Conservation (phyloP, 1,140 invertebrate species). For the Aphelenchoides besseyi region DNA sequence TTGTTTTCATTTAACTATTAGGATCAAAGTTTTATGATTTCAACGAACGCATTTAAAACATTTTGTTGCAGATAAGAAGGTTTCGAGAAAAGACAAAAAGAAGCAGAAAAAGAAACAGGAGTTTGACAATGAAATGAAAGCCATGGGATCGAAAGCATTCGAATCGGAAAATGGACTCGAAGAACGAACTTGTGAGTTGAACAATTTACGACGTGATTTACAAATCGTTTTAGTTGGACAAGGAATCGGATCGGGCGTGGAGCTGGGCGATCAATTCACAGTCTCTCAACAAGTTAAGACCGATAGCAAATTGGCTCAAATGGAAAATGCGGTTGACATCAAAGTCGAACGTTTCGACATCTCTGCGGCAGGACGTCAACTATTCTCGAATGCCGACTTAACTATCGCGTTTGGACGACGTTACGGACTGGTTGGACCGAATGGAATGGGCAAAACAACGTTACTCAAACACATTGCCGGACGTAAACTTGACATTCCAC, state of each 20-base stretch:
- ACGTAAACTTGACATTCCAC: conserved; percentile 80
- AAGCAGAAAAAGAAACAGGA: conserved; percentile 82
- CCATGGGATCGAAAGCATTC: conserved; percentile 66
- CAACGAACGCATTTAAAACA: neutral
- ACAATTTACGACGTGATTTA: conserved; percentile 65
- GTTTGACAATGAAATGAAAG: conserved; percentile 84
- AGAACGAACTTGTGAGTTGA: conserved; percentile 77
- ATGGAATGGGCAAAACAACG: conserved; percentile 98
- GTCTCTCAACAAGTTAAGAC: conserved; percentile 85
- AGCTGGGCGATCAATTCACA: conserved; percentile 87
- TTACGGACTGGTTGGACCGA: conserved; percentile 96
- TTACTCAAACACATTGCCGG: conserved; percentile 78
- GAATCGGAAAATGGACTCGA: conserved; percentile 63
- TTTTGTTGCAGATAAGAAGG: conserved; percentile 65
- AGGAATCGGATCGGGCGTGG: conserved; percentile 69
- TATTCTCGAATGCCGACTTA: conserved; percentile 93
- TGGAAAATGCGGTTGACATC: conserved; percentile 93
- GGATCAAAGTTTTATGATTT: neutral
- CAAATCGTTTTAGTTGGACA: conserved; percentile 5
- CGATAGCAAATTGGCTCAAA: conserved; percentile 75
- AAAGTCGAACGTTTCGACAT: conserved; percentile 97
- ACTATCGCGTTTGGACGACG: conserved; percentile 86
- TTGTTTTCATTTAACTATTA: neutral
- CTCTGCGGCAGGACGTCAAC: conserved; percentile 89
- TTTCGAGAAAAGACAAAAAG: conserved; percentile 90